Base-by-base conservation (phyloP, 2,888 invertebrate genomes). In the Balanococcus diminutus region DNA sequence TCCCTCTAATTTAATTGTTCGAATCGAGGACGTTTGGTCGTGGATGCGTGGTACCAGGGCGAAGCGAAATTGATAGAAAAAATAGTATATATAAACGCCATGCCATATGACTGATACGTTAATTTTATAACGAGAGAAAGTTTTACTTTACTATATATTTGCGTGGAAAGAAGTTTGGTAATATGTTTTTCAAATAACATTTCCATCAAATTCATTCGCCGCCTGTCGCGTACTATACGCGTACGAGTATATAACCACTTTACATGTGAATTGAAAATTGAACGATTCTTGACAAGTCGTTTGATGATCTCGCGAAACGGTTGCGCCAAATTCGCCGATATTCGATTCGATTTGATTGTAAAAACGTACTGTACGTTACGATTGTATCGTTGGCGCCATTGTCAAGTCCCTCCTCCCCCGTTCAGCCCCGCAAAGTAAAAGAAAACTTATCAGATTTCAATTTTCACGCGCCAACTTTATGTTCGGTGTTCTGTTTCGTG, bases 101-200 rank as follows among this genome's bases (percentile, higher is more conserved):
- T 5, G 28, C 31, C 28, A 14, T 5, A 72, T 72, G 72, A 72
- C 22, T 72, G 72, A 72, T 72, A 72, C 72, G 72, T 72, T 72
- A 72, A 72, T 72, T 72, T 72, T 72, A 31, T 31, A 72, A 72
- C 56, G 56, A 72, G 72, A 72, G 72, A 72, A 72, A 72, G 72
- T 72, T 72, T 31, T 72, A 31, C 72, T 72, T 31, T 72, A 31
- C 72, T 14, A 72, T 72, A 14, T 42, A 72, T 72, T 72, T 8
- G 28, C 6, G 4, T 14, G 42, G 42, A 42, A 42, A 16, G 42
- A 42, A 42, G 42, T 42, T n/a, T 31, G 19, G 28, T 72, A 72
- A 28, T 72, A 72, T 72, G 72, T 72, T 56, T 56, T 56, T 56
- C 56, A 9, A 56, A 56, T 56, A 56, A 16, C 31, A 72, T 72